A percentile compares a stretch with the other conserved stretches of the same genome.
These are phyloP conservation scores for Otocyon megalotis DNA, from an alignment of 2,113 vertebrate species.

Conservation along the genomic window DNA sequence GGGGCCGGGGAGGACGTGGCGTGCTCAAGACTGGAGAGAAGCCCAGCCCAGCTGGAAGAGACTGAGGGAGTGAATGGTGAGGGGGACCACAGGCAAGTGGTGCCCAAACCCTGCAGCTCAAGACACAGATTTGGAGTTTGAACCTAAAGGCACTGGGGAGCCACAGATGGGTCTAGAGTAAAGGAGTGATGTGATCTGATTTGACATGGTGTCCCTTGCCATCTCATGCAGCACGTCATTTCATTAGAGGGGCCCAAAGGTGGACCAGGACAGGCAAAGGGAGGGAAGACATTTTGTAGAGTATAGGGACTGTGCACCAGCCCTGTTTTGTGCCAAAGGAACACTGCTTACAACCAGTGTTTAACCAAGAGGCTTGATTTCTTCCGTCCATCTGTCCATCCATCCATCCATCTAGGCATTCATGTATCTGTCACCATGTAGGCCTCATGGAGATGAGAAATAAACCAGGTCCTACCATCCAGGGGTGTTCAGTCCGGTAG, in stretches of 20 bases:
- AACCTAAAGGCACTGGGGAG: neutral
- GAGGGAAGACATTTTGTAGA: neutral
- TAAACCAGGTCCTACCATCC: neutral
- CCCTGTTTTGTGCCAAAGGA: neutral
- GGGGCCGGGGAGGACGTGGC: rapidly evolving
- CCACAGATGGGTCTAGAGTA: neutral
- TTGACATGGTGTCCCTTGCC: neutral
- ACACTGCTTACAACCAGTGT: neutral
- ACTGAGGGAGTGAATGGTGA: neutral
- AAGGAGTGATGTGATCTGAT: neutral
- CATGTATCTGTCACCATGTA: rapidly evolving
- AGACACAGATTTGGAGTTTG: neutral
- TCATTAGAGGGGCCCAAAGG: neutral
- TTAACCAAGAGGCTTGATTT: neutral
- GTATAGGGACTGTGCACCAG: neutral
- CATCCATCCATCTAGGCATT: neutral
- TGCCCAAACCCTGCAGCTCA: neutral
- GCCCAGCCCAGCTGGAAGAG: neutral
- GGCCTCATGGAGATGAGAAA: neutral
- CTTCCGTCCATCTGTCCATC: rapidly evolving
- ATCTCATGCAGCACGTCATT: neutral
- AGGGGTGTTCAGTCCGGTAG: neutral
- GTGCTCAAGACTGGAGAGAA: neutral
- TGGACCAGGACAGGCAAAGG: neutral
- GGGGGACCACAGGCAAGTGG: neutral